Evolutionary conservation across 1,140 invertebrate species (phyloP), one percentile per base, ranked within the genome.

Genomic region (Drosophila eugracilis): DNA sequence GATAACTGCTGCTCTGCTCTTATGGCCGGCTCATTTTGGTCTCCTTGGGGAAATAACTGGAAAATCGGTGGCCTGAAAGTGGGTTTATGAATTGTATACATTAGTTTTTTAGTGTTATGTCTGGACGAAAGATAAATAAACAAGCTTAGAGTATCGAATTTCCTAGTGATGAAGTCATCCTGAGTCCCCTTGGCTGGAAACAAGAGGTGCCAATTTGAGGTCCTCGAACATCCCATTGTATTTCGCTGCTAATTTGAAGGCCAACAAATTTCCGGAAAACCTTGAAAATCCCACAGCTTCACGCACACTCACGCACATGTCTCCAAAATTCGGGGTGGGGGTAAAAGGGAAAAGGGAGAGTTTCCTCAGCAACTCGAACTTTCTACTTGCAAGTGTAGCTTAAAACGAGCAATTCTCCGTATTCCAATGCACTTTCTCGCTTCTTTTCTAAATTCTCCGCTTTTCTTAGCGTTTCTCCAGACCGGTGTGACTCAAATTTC

Each of bases 281-380:
- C 83, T 88, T 88, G 83, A 88, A 88, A 86, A 88, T 32, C 34
- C 45, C 39, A 44, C 42, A 71, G 53, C 34, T 30, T 53, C 57
- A 53, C 67, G 54, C 70, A 74, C 58, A 53, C 71, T 41, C 49
- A 74, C 71, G 48, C 58, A 74, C 71, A 74, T 74, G 71, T 63
- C 71, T 42, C 32, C 26, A 42, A 41, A 67, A 10, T 9, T 24
- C 5, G 7, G 5, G 24, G 30, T 32, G 30, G 10, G n/a, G n/a
- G n/a, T n/a, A 15, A 30, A n/a, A 28, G 54, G 55, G 12, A 30
- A 32, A 26, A 26, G 63, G 30, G 59, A 65, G 63, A 67, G 26
- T 52, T 49, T 52, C 45, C 60, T 44, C 63, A 67, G 44, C 36
- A 66, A 52, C 63, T 67, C 44, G 63, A 67, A 67, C 63, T 67